Percentiles rank a stretch among this genome's conserved stretches.
Conservation (phyloP, 2,113 vertebrate species). For the Saguinus imperator region DNA sequence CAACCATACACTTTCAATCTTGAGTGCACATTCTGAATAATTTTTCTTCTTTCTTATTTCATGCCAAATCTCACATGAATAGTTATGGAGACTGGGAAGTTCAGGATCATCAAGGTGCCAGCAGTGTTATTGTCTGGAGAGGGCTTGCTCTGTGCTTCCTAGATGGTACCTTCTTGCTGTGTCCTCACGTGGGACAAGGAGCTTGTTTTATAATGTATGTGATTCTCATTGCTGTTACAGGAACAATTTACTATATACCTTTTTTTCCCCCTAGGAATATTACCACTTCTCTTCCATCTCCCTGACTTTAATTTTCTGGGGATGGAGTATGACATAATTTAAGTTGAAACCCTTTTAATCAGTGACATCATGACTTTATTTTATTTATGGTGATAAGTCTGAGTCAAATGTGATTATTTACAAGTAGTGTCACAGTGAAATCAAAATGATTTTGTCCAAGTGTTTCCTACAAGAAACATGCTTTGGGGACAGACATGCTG, state of each 20-base stretch:
- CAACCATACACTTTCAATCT: no score
- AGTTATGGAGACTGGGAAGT: no score
- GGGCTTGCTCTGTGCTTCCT: no score
- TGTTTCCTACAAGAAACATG: background rate
- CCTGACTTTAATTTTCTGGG: slow-evolving; percentile 39
- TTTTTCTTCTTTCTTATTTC: no score
- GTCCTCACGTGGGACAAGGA: no score
- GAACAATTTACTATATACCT: background rate
- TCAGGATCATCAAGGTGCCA: no score
- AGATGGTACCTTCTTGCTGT: no score
- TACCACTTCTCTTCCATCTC: slow-evolving; percentile 38
- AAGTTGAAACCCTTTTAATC: slow-evolving; percentile 28
- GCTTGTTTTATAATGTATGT: background rate
- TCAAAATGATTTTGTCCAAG: slow-evolving; percentile 16
- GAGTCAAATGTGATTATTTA: slow-evolving; percentile 21
- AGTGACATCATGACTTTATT: background rate
- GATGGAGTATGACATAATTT: background rate
- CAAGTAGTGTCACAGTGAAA: background rate
- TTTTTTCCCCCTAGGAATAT: background rate
- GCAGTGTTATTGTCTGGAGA: no score
- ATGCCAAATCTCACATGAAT: no score
- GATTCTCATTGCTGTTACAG: background rate
- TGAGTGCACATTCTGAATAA: no score
- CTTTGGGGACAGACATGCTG: background rate
- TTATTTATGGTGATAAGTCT: slow-evolving; percentile 16